These are phyloP conservation scores for Pantherophis vulpinus DNA, from an alignment of 2,797 vertebrate genomes.

Conservation along the genomic window DNA sequence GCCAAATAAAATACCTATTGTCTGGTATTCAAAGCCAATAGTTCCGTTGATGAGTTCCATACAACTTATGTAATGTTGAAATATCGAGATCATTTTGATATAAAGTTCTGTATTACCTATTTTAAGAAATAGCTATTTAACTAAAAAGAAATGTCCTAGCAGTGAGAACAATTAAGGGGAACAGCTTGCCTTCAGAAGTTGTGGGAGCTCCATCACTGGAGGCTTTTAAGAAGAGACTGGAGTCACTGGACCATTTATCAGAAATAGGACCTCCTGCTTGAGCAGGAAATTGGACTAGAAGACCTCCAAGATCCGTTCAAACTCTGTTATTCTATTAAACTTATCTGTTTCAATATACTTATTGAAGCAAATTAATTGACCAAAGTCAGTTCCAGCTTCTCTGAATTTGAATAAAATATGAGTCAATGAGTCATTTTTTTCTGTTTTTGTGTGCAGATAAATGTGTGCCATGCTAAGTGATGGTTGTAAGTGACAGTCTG, in stretches of 20 bases:
- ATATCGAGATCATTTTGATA: neutral
- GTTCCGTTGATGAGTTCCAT: neutral
- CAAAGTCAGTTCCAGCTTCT: constrained; percentile 19
- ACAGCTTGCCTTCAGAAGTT: neutral
- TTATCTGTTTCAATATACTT: neutral
- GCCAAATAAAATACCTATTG: neutral
- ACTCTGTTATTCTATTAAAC: neutral
- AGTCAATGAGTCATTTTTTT: constrained; percentile 48
- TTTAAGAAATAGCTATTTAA: neutral
- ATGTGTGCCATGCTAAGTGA: constrained; percentile 33
- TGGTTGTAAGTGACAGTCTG: constrained; percentile 36
- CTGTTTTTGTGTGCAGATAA: constrained; percentile 45
- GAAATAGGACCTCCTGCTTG: neutral
- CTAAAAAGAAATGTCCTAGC: neutral
- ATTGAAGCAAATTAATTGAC: constrained; percentile 40
- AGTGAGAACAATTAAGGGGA: neutral
- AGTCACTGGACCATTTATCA: too few relatives aligned
- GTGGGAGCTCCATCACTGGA: neutral
- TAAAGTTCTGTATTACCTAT: neutral
- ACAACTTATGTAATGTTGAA: neutral
- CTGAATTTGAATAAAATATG: constrained; percentile 52
- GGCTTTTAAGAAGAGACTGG: neutral
- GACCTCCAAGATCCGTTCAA: neutral
- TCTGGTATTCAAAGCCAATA: neutral
- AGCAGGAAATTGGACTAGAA: neutral